phyloP scores from a whole-genome alignment of 2,888 invertebrate species.

The Tiphia femorata region DNA sequence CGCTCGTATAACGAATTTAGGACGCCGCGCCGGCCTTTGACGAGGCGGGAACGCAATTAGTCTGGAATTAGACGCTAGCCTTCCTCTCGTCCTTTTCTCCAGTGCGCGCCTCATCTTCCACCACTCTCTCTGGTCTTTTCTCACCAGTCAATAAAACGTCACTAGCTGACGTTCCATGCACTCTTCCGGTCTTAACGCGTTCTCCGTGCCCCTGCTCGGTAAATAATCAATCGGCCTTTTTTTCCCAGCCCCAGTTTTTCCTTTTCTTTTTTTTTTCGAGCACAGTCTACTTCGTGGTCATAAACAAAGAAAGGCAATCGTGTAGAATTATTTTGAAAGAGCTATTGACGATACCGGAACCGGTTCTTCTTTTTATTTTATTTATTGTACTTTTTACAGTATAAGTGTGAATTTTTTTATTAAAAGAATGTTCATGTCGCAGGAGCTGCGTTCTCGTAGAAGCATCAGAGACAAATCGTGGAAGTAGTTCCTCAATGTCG shows the following conservation, averaged over 20 bases:
- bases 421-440: too few species aligned
- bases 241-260: neutral
- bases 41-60: slow-evolving; percentile 57
- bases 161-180: neutral
- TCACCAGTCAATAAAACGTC: neutral
- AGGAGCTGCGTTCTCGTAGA: too few species aligned
- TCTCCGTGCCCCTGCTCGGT: neutral
- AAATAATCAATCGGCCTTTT: neutral
- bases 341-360: too few species aligned
- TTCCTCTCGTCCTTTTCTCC: slow-evolving; percentile 16
- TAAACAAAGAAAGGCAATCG: too few species aligned
- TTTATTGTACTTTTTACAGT: too few species aligned
- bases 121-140: neutral
- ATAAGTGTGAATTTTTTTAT: too few species aligned
- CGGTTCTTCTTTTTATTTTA: too few species aligned
- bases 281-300: too few species aligned
- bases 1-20: slow-evolving; percentile 54
- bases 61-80: slow-evolving; percentile 48
- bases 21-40: slow-evolving; percentile 57
- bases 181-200: neutral
- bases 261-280: too few species aligned
- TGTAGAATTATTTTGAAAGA: too few species aligned
- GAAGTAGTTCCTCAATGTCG: too few species aligned
- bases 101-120: neutral
- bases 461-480: too few species aligned